Conservation (phyloP, 2,797 vertebrate genomes). For the Pelochelys cantorii region DNA sequence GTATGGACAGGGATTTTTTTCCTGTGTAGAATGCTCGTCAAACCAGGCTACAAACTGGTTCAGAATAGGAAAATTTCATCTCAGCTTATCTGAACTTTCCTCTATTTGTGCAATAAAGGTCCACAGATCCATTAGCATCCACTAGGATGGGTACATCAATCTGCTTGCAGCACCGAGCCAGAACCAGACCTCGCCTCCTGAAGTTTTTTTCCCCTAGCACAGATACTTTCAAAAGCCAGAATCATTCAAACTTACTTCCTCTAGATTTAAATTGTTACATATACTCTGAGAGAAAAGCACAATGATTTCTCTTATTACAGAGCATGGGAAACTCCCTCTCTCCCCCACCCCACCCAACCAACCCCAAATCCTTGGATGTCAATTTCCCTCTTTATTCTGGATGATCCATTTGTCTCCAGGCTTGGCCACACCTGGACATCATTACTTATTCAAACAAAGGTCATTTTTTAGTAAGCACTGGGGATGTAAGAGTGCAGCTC, state of each 20-base stretch:
- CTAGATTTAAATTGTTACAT: neutral
- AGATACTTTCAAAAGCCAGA: neutral
- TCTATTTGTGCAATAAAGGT: neutral
- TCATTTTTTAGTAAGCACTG: constrained; percentile 21
- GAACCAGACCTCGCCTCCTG: neutral
- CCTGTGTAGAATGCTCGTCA: neutral
- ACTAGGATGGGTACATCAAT: neutral
- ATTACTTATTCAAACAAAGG: neutral
- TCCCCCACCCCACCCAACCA: neutral
- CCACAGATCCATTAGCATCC: neutral
- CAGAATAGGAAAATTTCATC: neutral
- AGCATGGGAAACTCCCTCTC: neutral
- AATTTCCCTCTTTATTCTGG: neutral
- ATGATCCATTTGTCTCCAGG: neutral
- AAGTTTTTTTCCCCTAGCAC: neutral
- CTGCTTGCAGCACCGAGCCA: neutral
- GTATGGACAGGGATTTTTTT: too few species aligned
- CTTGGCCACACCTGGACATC: neutral
- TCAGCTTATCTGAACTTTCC: neutral
- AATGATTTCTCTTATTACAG: neutral
- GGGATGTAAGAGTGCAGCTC: too few species aligned
- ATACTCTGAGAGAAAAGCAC: neutral
- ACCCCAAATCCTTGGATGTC: neutral
- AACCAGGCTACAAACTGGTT: neutral
- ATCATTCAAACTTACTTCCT: neutral